Base-by-base conservation (phyloP, 2,888 invertebrate genomes). In the Aphodius granarius region DNA sequence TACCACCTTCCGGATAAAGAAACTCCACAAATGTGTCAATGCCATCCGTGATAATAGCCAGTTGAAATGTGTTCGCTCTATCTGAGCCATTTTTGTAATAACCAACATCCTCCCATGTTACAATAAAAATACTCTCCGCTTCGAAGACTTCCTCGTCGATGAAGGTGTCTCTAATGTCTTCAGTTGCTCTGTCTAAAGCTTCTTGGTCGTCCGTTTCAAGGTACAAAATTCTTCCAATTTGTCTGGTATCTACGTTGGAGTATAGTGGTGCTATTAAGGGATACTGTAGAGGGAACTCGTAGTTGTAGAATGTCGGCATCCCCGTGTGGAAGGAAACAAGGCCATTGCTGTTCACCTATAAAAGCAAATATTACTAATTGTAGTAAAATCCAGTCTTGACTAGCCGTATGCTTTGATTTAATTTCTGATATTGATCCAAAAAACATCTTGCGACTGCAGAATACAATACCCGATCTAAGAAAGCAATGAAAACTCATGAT, bases 211-310 rank as follows among this genome's bases (percentile, higher is more conserved):
- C 87, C 0, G 93, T 92, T 85, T 94, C 92, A 79, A 91, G 90
- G 84, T 94, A 95, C 81, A 92, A 94, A 78, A 97, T 91, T 4
- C 89, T 87, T 13, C 97, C 96, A 0, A 91, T 88, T 9, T 88
- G 88, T 0, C 92, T 90, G 0, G 94, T 95, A 85, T 98, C 98
- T 3, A 98, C 91, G 86, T 98, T 97, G 0, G 96, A 92, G 86
- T 98, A 97, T 81, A 97, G 93, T 0, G 95, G 95, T 0, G 97
- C 95, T 81, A 98, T 95, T 0, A 95, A 91, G 0, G 97, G 94
- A 86, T 96, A 96, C 78, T 94, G 95, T 81, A 97, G 88, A 0
- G 97, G 97, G 85, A 97, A 96, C 83, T 97, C 94, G 43, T 94
- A 92, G 86, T 97, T 97, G 83, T 95, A 90, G 86, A 96, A 98